phyloP scores from a whole-genome alignment of 2,113 vertebrate species.

The Istiophorus platypterus region DNA sequence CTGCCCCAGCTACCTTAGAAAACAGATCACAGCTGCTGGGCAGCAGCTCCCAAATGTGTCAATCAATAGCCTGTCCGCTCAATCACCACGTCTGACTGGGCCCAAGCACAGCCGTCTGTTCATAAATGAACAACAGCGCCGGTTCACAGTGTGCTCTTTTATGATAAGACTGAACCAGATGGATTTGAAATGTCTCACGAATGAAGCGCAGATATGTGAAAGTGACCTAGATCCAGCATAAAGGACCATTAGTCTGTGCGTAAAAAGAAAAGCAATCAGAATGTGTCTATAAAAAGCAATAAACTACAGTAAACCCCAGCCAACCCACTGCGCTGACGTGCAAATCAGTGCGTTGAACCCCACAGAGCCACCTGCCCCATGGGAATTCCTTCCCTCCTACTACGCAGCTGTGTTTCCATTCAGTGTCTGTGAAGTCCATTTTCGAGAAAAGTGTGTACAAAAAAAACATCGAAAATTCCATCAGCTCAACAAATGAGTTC shows the following conservation, averaged over 20 bases:
- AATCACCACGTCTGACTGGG: constrained; percentile 60
- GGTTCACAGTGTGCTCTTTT: constrained; percentile 27
- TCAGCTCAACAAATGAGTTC: constrained; percentile 42
- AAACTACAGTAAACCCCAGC: constrained; percentile 8
- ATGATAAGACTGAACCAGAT: constrained; percentile 22
- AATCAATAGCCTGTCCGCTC: constrained; percentile 67
- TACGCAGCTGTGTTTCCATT: constrained; percentile 19
- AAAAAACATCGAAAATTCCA: constrained; percentile 57
- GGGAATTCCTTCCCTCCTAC: background rate
- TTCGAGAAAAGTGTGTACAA: constrained; percentile 19
- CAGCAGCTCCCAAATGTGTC: constrained; percentile 67
- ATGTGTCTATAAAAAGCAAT: constrained; percentile 15
- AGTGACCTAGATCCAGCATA: constrained; percentile 7
- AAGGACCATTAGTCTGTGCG: background rate
- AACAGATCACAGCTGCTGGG: constrained; percentile 70
- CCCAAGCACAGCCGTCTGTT: constrained; percentile 38
- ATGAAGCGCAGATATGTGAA: constrained; percentile 29
- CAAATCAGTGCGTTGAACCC: constrained; percentile 22
- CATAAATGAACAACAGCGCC: constrained; percentile 40
- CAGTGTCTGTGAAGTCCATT: background rate
- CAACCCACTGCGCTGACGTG: constrained; percentile 26
- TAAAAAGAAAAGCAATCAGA: background rate
- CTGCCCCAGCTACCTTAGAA: constrained; percentile 32
- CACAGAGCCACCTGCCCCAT: constrained; percentile 1
- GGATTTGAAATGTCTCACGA: constrained; percentile 43